Evolutionary conservation across 2,888 invertebrate species (phyloP).

Genomic region (Ephialtes manifestator): DNA sequence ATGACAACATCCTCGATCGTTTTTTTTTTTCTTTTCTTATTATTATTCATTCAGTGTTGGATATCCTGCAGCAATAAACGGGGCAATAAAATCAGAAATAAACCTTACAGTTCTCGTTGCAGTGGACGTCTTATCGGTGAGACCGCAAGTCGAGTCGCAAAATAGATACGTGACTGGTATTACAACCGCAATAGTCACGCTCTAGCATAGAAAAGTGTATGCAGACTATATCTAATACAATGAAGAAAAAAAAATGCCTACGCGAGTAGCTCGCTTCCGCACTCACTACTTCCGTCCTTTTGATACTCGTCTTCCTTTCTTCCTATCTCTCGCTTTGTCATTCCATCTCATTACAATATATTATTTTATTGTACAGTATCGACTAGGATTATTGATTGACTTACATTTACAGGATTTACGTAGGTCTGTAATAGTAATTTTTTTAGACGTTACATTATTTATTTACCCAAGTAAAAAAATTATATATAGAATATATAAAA

Average conservation of each 20-base stretch:
- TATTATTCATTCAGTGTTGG: constrained; percentile 54
- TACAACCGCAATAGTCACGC: constrained; percentile 61
- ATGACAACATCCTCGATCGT: constrained; percentile 2
- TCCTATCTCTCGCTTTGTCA: not conserved
- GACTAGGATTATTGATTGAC: not conserved
- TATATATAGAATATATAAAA: too few relatives aligned
- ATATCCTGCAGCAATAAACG: constrained; percentile 62
- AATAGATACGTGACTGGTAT: constrained; percentile 68
- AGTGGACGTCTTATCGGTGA: constrained; percentile 58
- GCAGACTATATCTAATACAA: constrained; percentile 10
- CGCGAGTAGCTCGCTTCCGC: constrained; percentile 52
- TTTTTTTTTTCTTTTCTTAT: constrained; percentile 28
- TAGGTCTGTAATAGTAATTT: too few relatives aligned
- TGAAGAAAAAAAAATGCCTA: constrained; percentile 50
- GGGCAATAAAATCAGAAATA: constrained; percentile 67
- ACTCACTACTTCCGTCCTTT: constrained; percentile 53
- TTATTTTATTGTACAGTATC: not conserved
- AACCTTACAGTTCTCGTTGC: constrained; percentile 47
- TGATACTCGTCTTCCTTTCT: not conserved
- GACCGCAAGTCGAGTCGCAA: constrained; percentile 68
- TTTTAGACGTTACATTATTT: too few relatives aligned
- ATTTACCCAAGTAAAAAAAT: too few relatives aligned
- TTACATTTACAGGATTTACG: too few relatives aligned
- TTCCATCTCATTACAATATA: not conserved
- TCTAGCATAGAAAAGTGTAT: constrained; percentile 5